Base-by-base conservation (phyloP, 37 sponge, comb jelly and placozoan species). In the Beroe forskalii region DNA sequence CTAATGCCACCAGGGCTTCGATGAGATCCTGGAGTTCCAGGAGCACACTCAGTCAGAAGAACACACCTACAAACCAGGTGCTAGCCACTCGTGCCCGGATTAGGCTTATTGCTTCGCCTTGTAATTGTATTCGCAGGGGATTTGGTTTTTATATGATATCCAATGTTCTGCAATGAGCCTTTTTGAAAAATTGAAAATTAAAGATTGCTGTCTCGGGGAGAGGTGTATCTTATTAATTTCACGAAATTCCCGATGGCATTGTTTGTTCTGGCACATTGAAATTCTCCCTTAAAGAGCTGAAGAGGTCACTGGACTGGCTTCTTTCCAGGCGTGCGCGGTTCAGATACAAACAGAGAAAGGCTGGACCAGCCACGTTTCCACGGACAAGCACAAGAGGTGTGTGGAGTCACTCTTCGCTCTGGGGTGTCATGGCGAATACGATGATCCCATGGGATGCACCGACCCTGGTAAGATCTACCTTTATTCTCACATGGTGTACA, bases 21-120 rank as follows among this genome's bases (percentile, higher is more conserved):
- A 48, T 12, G 55, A 48, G 6, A 48, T 63, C 14, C 6, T 42
- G 55, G 55, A 80, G 44, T 80, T 24, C 55, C 28, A 80, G 27
- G 48, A 12, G 40, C 86, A 80, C 86, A 80, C 22, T 23, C 24
- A 80, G 25, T 23, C 44, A 43, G 86, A 80, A 24, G 86, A 80
- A 27, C 86, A 80, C 86, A 80, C 28, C 27, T 80, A 80, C 42
- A 23, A 38, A n/a, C n/a, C n/a, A n/a, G n/a, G n/a, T n/a, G n/a
- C n/a, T n/a, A n/a, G n/a, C n/a, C n/a, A n/a, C n/a, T n/a, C n/a
- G n/a, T n/a, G n/a, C n/a, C n/a, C n/a, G n/a, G n/a, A n/a, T n/a
- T n/a, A n/a, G n/a, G n/a, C n/a, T n/a, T n/a, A n/a, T n/a, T n/a
- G n/a, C n/a, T n/a, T n/a, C n/a, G n/a, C n/a, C n/a, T n/a, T n/a